Base-by-base conservation (phyloP, 2,797 vertebrate species). In the Macropus fuliginosus region DNA sequence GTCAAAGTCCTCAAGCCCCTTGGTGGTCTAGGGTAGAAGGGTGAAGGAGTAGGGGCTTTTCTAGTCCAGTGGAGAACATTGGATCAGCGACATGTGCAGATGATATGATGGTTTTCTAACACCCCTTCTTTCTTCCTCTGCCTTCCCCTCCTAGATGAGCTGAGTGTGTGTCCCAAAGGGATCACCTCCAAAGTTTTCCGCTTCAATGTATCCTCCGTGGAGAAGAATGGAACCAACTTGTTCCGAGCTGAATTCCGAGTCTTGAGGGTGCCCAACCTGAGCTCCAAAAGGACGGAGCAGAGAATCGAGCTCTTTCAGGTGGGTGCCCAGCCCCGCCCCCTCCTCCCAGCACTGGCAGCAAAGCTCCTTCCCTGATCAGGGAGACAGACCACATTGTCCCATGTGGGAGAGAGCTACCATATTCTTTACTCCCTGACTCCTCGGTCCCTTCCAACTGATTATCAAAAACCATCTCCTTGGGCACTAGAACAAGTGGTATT, bases 281-380 rank as follows among this genome's bases (percentile, higher is more conserved):
- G 95, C n/a, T 99, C 99, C 98, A 99, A 99, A 98, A 99, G 99
- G 97, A 99, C 98, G 0, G 99, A 99, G 97, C 99, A 99, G 98
- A 99, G 99, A 96, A 99, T 99, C 74, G 99, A 99, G 98, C 99
- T 99, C 97, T 99, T 99, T 98, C 99, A 99, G 99, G 99, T 99
- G 98, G 97, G 98, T 98, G 10, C 5, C 55, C 34, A 16, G 14
- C 55, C 34, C 56, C 59, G 52, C 52, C 9, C 62, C 14, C n/a
- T 8, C 5, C 1, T 57, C 28, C 34, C 21, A 34, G 29, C 29
- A 50, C 13, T 0, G 29, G 29, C 21, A 12, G 40, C 5, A 28
- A 46, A 55, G 50, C 34, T 59, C 34, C 40, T 62, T 50, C 54
- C 74, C 40, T 46, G 66, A 74, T 6, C 6, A 46, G 1, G 5